A percentile compares a stretch with the other conserved stretches of the same genome.
phyloP scores from a whole-genome alignment of 2,888 invertebrate genomes.

The Lamproptera curius region DNA sequence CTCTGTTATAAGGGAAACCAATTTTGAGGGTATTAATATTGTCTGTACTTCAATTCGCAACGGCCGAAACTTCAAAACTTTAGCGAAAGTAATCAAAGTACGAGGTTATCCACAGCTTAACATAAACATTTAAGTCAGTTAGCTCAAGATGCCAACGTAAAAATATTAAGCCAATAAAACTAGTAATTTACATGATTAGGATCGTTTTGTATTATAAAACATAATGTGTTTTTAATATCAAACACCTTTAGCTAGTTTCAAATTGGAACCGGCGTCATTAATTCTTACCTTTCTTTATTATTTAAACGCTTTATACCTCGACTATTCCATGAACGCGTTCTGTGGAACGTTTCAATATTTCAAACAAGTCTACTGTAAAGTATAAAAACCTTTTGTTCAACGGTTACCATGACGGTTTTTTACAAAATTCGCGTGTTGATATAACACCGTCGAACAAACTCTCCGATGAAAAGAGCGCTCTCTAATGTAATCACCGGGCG shows the following conservation, averaged over 20 bases:
- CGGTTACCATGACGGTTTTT: too few species aligned
- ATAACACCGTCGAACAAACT: neutral
- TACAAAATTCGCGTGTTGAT: neutral
- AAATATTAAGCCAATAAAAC: too few species aligned
- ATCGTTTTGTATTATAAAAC: conserved; percentile 26
- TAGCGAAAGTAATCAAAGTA: too few species aligned
- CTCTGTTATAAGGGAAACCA: neutral
- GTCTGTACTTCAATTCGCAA: too few species aligned
- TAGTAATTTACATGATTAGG: too few species aligned
- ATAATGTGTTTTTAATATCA: conserved; percentile 29
- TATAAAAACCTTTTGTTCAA: too few species aligned
- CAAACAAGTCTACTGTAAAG: neutral
- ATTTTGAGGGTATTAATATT: neutral
- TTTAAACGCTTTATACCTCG: conserved; percentile 13
- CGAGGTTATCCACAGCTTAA: too few species aligned
- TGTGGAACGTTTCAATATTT: neutral
- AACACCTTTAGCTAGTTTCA: conserved; percentile 22
- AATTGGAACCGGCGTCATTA: conserved; percentile 10
- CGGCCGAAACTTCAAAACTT: too few species aligned
- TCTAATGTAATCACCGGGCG: conserved; percentile 1
- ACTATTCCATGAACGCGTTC: neutral
- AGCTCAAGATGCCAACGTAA: too few species aligned
- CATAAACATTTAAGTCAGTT: too few species aligned
- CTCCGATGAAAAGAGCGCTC: neutral
- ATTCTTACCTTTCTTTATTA: conserved; percentile 14